These are phyloP conservation scores for Brachypteracias leptosomus DNA, from an alignment of 2,113 vertebrate genomes.

Conservation along the genomic window DNA sequence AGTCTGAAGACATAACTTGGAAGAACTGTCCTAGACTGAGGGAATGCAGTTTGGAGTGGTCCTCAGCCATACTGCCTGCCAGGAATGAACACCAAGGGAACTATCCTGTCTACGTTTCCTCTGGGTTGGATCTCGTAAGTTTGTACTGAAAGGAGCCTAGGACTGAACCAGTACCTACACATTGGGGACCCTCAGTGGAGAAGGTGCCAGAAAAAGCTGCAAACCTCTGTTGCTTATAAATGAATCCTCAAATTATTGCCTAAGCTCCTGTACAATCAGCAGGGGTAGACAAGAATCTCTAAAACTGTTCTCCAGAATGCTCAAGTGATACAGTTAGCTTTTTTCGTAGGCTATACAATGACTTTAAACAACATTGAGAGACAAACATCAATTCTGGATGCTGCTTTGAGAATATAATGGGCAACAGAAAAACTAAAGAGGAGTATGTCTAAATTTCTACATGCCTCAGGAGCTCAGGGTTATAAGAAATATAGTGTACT, in stretches of 20 bases:
- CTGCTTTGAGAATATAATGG: neutral
- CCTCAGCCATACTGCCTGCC: neutral
- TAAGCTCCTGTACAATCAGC: neutral
- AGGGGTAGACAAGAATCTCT: neutral
- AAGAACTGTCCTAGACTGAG: neutral
- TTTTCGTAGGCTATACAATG: neutral
- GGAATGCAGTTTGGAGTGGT: neutral
- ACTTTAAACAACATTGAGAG: neutral
- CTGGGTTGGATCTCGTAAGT: neutral
- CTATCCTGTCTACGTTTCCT: neutral
- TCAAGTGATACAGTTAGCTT: neutral
- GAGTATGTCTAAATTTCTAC: neutral
- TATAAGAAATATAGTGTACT: neutral
- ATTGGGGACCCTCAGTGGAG: fast-evolving
- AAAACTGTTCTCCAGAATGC: neutral
- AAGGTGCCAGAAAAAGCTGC: neutral
- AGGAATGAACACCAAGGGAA: neutral
- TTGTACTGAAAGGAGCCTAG: neutral
- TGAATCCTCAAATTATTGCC: neutral
- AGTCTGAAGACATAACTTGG: neutral
- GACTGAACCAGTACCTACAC: neutral
- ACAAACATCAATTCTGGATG: neutral
- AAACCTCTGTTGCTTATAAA: neutral
- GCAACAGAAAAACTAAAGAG: neutral
- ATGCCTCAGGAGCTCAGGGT: neutral